phyloP scores from a whole-genome alignment of 2,888 invertebrate species.

The Heliconius cydno region DNA sequence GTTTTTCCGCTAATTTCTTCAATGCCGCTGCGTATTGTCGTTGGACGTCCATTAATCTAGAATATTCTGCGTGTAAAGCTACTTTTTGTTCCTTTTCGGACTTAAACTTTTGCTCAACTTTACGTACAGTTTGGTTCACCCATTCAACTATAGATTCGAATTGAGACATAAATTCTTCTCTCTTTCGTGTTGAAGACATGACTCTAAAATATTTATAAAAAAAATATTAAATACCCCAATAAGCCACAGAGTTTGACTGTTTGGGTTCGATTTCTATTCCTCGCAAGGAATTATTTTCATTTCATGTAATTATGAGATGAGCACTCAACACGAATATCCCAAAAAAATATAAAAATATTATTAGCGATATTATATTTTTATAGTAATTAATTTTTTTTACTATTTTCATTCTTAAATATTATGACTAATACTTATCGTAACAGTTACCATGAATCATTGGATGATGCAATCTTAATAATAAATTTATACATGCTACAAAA shows the following conservation, averaged over 20 bases:
- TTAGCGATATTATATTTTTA: not conserved
- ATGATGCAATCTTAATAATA: not conserved
- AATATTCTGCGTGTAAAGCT: conserved; percentile 68
- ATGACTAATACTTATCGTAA: not conserved
- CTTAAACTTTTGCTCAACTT: conserved; percentile 85
- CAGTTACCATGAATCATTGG: not conserved
- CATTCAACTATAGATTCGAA: conserved; percentile 95
- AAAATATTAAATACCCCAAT: too few relatives aligned
- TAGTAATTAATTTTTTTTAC: not conserved
- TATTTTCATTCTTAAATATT: not conserved
- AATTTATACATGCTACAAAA: conserved; percentile 6
- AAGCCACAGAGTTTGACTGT: too few relatives aligned
- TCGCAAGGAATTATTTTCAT: too few relatives aligned
- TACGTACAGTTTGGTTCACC: conserved; percentile 92
- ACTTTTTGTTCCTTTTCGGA: conserved; percentile 70
- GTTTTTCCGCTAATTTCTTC: conserved; percentile 71
- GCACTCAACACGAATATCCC: too few relatives aligned
- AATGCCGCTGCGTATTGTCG: conserved; percentile 76
- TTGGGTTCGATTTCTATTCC: too few relatives aligned
- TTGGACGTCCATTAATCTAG: conserved; percentile 74
- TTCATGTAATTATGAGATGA: too few relatives aligned
- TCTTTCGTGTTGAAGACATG: conserved; percentile 90
- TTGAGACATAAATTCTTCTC: conserved; percentile 95
- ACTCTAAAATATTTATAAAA: conserved; percentile 83
- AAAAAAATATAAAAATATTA: too few relatives aligned